Evolutionary conservation across 2,113 vertebrate genomes (phyloP).

Genomic region (Panthera uncia): DNA sequence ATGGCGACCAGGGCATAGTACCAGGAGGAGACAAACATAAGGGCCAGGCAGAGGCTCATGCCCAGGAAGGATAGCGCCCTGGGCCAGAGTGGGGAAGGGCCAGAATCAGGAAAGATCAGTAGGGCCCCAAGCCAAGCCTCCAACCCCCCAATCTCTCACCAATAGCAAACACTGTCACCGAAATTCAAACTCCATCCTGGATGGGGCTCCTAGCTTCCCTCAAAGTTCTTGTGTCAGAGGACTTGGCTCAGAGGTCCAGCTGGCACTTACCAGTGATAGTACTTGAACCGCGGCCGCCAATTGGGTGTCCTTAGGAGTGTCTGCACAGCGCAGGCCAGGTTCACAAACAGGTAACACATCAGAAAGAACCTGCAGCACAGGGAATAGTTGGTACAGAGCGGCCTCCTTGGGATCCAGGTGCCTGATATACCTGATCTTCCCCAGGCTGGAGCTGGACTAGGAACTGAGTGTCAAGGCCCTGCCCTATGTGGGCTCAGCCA

Average conservation of each 20-base stretch:
- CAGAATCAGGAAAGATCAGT: slow-evolving; percentile 40
- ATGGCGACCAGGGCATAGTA: slow-evolving; percentile 98
- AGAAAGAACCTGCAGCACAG: slow-evolving; percentile 94
- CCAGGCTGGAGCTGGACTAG: not conserved
- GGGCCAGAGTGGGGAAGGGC: not conserved
- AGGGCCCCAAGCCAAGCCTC: not conserved
- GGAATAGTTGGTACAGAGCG: not conserved
- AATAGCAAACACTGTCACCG: not conserved
- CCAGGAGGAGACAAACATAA: slow-evolving; percentile 99
- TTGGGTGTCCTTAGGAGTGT: slow-evolving; percentile 97
- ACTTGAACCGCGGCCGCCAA: slow-evolving; percentile 97
- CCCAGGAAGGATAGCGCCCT: slow-evolving; percentile 98
- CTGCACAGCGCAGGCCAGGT: slow-evolving; percentile 97
- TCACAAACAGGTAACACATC: slow-evolving; percentile 99
- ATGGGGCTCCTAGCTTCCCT: not conserved
- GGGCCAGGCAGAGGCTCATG: slow-evolving; percentile 97
- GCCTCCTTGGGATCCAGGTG: not conserved
- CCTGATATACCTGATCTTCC: not conserved
- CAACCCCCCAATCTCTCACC: not conserved
- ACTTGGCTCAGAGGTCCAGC: not conserved
- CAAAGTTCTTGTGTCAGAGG: not conserved
- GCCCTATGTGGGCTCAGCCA: not conserved
- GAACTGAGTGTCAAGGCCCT: not conserved
- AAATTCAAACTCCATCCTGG: not conserved
- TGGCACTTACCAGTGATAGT: slow-evolving; percentile 95